Evolutionary conservation across 53 echinoderm and acorn worm species (phyloP).

Genomic region (Pentamera pediparva): DNA sequence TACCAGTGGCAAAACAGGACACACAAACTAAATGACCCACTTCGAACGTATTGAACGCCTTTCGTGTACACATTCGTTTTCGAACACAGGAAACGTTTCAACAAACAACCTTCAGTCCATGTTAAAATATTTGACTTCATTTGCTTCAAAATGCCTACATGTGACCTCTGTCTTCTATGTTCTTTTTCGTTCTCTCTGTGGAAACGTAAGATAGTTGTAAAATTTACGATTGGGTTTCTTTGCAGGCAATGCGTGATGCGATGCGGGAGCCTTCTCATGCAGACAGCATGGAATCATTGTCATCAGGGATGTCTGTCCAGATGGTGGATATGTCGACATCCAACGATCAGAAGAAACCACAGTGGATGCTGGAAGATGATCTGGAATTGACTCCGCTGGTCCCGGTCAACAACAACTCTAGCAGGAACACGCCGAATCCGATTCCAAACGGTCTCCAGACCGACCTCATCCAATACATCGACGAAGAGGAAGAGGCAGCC

Average conservation of each 20-base stretch:
- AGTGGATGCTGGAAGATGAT: conserved; percentile 79
- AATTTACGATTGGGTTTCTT: background rate
- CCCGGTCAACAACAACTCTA: conserved; percentile 31
- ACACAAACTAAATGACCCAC: too few species aligned
- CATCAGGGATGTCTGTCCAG: conserved; percentile 77
- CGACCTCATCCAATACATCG: conserved; percentile 80
- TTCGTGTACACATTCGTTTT: too few species aligned
- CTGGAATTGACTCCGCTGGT: conserved; percentile 72
- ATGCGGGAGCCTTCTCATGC: conserved; percentile 73
- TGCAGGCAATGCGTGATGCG: conserved; percentile 73
- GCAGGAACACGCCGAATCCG: conserved; percentile 41
- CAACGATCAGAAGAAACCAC: conserved; percentile 53
- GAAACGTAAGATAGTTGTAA: too few species aligned
- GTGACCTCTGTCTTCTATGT: too few species aligned
- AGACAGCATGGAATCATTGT: conserved; percentile 85
- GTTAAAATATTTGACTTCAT: background rate
- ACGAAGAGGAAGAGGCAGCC: conserved; percentile 72
- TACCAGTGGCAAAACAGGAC: too few species aligned
- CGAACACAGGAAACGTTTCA: too few species aligned
- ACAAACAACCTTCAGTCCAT: too few species aligned
- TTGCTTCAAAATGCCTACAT: background rate
- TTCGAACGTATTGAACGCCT: too few species aligned
- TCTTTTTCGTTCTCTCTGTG: too few species aligned
- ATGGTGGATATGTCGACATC: conserved; percentile 80
- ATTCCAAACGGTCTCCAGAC: conserved; percentile 69